These are phyloP conservation scores for Paradoxurus hermaphroditus DNA, from an alignment of 2,113 vertebrate species.

Conservation along the genomic window DNA sequence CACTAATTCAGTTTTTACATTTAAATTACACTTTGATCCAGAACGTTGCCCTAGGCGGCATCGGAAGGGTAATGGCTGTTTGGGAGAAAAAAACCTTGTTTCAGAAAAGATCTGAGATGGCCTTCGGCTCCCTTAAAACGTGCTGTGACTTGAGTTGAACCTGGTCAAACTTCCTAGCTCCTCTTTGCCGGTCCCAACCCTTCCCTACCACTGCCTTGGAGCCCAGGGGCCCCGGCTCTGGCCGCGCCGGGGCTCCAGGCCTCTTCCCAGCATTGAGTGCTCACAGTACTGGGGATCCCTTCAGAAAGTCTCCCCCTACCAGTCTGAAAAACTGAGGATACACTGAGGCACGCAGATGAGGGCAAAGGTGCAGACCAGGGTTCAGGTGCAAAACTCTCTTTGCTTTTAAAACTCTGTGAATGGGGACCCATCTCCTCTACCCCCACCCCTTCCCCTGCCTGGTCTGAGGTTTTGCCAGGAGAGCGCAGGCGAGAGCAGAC, in stretches of 20 bases:
- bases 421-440: neutral
- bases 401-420: neutral
- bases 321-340: neutral
- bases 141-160: neutral
- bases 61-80: neutral
- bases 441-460: rapidly evolving
- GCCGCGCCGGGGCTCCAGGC: neutral
- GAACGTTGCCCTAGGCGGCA: neutral
- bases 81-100: neutral
- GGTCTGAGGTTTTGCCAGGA: neutral
- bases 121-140: neutral
- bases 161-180: neutral
- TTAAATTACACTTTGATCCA: neutral
- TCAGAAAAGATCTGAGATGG: neutral
- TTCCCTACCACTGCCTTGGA: neutral
- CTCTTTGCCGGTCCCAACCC: neutral
- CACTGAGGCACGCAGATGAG: neutral
- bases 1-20: neutral
- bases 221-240: too few relatives aligned
- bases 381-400: neutral
- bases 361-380: neutral
- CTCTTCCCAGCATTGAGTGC: neutral
- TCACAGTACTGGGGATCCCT: neutral
- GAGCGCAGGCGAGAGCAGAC: neutral
- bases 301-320: neutral